A percentile compares a stretch with the other conserved stretches of the same genome.
These are phyloP conservation scores for Neodiprion pinetum DNA, from an alignment of 1,140 invertebrate genomes.

Conservation along the genomic window DNA sequence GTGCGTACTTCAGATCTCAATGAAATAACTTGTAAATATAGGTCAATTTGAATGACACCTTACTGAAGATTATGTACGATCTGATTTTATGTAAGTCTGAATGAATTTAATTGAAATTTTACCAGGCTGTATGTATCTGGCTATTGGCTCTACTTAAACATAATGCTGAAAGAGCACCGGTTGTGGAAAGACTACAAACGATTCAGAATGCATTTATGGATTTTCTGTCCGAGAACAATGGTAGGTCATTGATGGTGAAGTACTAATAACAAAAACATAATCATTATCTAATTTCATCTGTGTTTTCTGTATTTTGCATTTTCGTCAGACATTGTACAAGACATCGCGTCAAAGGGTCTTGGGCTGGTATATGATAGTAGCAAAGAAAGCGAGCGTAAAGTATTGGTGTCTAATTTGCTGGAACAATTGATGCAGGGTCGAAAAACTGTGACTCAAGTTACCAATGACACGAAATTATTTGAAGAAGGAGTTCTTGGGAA, in stretches of 20 bases:
- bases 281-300: background rate
- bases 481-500: constrained; percentile 86
- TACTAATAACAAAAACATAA: background rate
- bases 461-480: constrained; percentile 85
- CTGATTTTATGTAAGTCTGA: constrained; percentile 21
- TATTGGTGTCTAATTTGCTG: constrained; percentile 79
- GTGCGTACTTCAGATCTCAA: constrained; percentile 49
- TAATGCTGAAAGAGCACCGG: constrained; percentile 72
- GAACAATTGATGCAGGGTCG: constrained; percentile 82
- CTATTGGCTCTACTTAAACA: constrained; percentile 82
- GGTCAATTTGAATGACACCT: constrained; percentile 20
- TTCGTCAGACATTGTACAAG: constrained; percentile 82
- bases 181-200: constrained; percentile 70
- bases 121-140: constrained; percentile 84
- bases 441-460: constrained; percentile 75
- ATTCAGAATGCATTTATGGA: constrained; percentile 89
- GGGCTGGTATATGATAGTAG: constrained; percentile 86
- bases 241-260: constrained; percentile 60
- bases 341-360: constrained; percentile 89
- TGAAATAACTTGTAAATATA: constrained; percentile 17
- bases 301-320: constrained; percentile 13
- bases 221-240: constrained; percentile 87
- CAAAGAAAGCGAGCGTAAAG: constrained; percentile 72
- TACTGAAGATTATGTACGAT: background rate
- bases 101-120: constrained; percentile 27